Percentiles rank a stretch among this genome's conserved stretches.
phyloP scores from a whole-genome alignment of 2,888 invertebrate genomes.

The Lissonota sp. region DNA sequence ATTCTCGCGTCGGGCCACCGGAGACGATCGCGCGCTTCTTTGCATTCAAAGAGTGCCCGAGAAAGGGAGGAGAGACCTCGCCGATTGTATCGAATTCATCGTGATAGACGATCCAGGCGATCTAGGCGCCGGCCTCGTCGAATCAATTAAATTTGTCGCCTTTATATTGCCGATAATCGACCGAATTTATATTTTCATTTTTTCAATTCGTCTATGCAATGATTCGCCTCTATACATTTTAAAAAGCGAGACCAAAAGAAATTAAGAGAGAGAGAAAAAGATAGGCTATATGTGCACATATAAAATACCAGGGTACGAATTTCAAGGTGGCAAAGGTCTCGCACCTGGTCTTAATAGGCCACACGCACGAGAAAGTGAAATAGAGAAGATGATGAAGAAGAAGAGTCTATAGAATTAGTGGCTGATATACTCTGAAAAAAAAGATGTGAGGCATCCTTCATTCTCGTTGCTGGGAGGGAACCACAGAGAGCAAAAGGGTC shows the following conservation, averaged over 20 bases:
- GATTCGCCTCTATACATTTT: no score
- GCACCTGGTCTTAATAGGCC: slow-evolving; percentile 65
- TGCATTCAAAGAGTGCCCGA: slow-evolving; percentile 10
- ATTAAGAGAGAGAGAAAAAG: not conserved
- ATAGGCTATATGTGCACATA: not conserved
- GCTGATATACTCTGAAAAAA: slow-evolving; percentile 27
- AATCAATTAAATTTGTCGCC: slow-evolving; percentile 53
- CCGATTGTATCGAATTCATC: slow-evolving; percentile 44
- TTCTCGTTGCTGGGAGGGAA: slow-evolving; percentile 23
- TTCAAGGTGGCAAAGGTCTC: slow-evolving; percentile 59
- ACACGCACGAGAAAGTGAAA: slow-evolving; percentile 54
- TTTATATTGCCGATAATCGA: not conserved
- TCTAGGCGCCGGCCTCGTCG: slow-evolving; percentile 59
- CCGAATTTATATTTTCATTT: no score
- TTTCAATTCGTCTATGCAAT: no score
- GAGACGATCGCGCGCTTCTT: slow-evolving; percentile 46
- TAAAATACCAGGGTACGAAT: slow-evolving; percentile 40
- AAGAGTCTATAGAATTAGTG: slow-evolving; percentile 53
- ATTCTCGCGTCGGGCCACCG: slow-evolving; percentile 48
- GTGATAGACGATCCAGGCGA: slow-evolving; percentile 51
- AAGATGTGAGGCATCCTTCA: not conserved
- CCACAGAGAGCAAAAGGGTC: slow-evolving; percentile 33
- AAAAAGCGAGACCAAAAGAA: not conserved
- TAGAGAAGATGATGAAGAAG: slow-evolving; percentile 25
- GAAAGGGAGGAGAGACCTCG: not conserved